Conservation (phyloP, 2,888 invertebrate species). For the Notodonta dromedarius region DNA sequence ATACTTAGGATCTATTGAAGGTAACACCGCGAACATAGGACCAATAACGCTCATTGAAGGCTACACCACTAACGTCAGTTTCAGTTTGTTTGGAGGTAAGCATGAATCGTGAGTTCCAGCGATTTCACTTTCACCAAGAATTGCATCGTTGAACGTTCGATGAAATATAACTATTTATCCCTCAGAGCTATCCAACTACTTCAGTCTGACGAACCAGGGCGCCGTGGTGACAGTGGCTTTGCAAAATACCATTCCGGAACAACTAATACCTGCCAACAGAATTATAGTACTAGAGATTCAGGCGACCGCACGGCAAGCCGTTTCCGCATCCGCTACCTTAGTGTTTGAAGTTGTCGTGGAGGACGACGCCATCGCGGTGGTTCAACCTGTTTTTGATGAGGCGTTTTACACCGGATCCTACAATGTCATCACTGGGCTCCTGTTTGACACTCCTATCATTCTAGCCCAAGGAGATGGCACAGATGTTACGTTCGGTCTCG, state of each 20-base stretch:
- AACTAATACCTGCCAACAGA: slow-evolving; percentile 36
- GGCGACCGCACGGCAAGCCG: slow-evolving; percentile 37
- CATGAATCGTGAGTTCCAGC: neutral
- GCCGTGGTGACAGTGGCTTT: slow-evolving; percentile 23
- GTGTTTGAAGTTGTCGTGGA: slow-evolving; percentile 35
- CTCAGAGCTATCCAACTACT: slow-evolving; percentile 31
- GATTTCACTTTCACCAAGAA: neutral
- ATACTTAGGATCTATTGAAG: slow-evolving; percentile 41
- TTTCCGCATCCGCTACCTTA: slow-evolving; percentile 42
- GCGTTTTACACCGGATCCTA: slow-evolving; percentile 47
- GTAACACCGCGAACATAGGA: slow-evolving; percentile 22
- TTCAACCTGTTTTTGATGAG: slow-evolving; percentile 20
- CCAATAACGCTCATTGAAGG: slow-evolving; percentile 44
- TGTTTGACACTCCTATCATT: slow-evolving; percentile 33
- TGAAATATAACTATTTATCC: neutral
- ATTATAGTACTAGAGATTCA: slow-evolving; percentile 41
- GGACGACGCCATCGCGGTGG: slow-evolving; percentile 11
- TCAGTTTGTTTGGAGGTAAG: slow-evolving; percentile 15
- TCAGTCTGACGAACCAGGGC: slow-evolving; percentile 16
- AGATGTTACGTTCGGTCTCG: slow-evolving; percentile 36
- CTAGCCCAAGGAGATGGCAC: slow-evolving; percentile 40
- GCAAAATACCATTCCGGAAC: slow-evolving; percentile 35
- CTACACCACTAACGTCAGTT: slow-evolving; percentile 19
- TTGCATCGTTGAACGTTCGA: neutral
- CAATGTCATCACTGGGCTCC: slow-evolving; percentile 29